A percentile compares a stretch with the other conserved stretches of the same genome.
phyloP scores from a whole-genome alignment of 1,140 invertebrate genomes.

The Caenorhabditis inopinata region DNA sequence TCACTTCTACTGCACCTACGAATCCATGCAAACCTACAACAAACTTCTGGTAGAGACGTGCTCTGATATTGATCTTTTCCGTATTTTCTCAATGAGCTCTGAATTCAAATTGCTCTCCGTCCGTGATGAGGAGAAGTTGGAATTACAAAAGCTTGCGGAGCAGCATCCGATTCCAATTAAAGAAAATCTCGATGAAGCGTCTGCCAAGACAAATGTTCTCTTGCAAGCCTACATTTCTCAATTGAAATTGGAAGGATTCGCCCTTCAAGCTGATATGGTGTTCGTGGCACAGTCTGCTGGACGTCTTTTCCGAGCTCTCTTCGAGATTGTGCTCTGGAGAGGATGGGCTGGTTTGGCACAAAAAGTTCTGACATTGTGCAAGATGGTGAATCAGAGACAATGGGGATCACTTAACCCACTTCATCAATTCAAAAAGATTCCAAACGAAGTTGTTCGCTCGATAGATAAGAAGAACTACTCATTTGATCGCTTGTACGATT shows the following conservation, averaged over 20 bases:
- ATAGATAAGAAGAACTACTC: slow-evolving; percentile 86
- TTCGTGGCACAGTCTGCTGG: slow-evolving; percentile 97
- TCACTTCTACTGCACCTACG: slow-evolving; percentile 95
- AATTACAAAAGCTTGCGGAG: slow-evolving; percentile 94
- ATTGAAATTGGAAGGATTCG: slow-evolving; percentile 94
- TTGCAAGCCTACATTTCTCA: slow-evolving; percentile 89
- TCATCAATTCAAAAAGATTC: slow-evolving; percentile 95
- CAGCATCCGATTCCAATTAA: slow-evolving; percentile 97
- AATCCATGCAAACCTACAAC: slow-evolving; percentile 95
- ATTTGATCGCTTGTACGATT: slow-evolving; percentile 80
- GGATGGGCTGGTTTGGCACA: slow-evolving; percentile 92
- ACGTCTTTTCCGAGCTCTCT: slow-evolving; percentile 90
- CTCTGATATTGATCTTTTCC: slow-evolving; percentile 94
- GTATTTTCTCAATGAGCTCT: slow-evolving; percentile 95
- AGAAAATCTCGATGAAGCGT: slow-evolving; percentile 95
- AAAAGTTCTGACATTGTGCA: slow-evolving; percentile 90
- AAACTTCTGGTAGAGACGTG: slow-evolving; percentile 92
- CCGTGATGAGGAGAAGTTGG: slow-evolving; percentile 95
- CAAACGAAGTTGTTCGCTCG: slow-evolving; percentile 94
- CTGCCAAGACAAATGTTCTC: slow-evolving; percentile 77
- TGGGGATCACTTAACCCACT: slow-evolving; percentile 99
- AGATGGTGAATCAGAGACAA: slow-evolving; percentile 91
- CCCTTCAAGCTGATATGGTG: slow-evolving; percentile 98
- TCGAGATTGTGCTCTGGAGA: slow-evolving; percentile 83
- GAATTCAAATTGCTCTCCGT: slow-evolving; percentile 82